Evolutionary conservation across 2,888 invertebrate species (phyloP).

Genomic region (Scrobipalpa costella): DNA sequence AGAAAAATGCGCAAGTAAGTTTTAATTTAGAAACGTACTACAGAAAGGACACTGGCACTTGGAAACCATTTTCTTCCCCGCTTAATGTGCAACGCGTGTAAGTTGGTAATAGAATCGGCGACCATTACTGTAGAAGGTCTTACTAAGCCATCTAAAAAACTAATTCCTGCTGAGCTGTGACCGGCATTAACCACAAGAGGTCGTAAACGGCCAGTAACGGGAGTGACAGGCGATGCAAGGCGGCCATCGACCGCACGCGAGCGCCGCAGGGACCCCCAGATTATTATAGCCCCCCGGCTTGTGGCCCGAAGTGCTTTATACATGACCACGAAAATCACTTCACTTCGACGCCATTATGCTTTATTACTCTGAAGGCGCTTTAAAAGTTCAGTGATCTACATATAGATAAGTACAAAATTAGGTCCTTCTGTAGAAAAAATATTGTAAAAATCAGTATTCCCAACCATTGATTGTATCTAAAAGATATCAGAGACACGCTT

Average conservation of each 20-base stretch:
- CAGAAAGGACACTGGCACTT: constrained; percentile 17
- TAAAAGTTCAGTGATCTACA: not conserved
- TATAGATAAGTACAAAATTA: not conserved
- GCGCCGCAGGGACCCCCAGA: constrained; percentile 54
- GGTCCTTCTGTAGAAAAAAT: not conserved
- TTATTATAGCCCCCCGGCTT: constrained; percentile 31
- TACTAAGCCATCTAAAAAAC: constrained; percentile 53
- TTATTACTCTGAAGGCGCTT: not conserved
- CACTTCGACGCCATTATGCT: constrained; percentile 21
- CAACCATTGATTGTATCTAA: not conserved
- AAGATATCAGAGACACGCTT: not conserved
- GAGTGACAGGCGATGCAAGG: constrained; percentile 31
- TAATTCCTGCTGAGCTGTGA: constrained; percentile 50
- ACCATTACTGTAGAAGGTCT: constrained; percentile 44
- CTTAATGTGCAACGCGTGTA: constrained; percentile 54
- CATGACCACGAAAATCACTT: constrained; percentile 45
- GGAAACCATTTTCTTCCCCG: constrained; percentile 36
- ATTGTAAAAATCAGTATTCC: not conserved
- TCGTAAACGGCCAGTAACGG: constrained; percentile 64
- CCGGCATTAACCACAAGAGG: constrained; percentile 66
- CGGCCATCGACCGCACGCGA: constrained; percentile 61
- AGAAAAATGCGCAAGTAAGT: constrained; percentile 95
- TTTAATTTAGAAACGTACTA: constrained; percentile 26
- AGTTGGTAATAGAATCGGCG: constrained; percentile 55
- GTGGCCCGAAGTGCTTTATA: constrained; percentile 38